phyloP scores from a whole-genome alignment of 1,140 invertebrate genomes.

The Agrilus planipennis region DNA sequence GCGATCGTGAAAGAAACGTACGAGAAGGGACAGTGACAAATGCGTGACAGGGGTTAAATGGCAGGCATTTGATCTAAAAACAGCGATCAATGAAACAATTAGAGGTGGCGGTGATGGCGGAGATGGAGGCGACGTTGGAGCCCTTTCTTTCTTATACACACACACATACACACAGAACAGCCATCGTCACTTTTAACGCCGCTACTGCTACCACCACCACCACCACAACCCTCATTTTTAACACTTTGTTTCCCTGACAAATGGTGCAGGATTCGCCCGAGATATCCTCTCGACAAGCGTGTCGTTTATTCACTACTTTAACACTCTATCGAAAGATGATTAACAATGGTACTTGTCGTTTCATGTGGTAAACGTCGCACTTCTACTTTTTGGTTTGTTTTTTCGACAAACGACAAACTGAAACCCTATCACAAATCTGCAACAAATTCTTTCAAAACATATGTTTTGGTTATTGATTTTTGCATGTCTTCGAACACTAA shows the following conservation, averaged over 20 bases:
- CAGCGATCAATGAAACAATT: constrained; percentile 19
- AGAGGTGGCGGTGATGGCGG: constrained; percentile 4
- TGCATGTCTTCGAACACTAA: no score
- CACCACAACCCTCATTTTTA: constrained; percentile 18
- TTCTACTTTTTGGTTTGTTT: no score
- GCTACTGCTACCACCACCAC: constrained; percentile 8
- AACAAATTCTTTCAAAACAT: no score
- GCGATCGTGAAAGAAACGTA: constrained; percentile 24
- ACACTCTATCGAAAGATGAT: no score
- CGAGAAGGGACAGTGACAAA: constrained; percentile 27
- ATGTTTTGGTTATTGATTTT: no score
- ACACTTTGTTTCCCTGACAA: constrained; percentile 26
- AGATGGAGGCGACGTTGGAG: background rate
- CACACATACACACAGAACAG: background rate
- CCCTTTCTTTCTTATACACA: constrained; percentile 2
- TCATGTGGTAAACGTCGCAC: no score
- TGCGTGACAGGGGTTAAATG: constrained; percentile 24
- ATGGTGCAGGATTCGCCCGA: constrained; percentile 21
- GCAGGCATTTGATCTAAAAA: constrained; percentile 26
- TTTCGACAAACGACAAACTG: no score
- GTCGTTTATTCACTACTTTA: constrained; percentile 8
- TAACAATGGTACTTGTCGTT: no score
- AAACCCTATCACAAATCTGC: no score
- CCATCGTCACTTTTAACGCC: background rate
- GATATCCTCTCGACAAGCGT: background rate